Base-by-base conservation (phyloP, 2,888 invertebrate genomes). In the Balanococcus diminutus region DNA sequence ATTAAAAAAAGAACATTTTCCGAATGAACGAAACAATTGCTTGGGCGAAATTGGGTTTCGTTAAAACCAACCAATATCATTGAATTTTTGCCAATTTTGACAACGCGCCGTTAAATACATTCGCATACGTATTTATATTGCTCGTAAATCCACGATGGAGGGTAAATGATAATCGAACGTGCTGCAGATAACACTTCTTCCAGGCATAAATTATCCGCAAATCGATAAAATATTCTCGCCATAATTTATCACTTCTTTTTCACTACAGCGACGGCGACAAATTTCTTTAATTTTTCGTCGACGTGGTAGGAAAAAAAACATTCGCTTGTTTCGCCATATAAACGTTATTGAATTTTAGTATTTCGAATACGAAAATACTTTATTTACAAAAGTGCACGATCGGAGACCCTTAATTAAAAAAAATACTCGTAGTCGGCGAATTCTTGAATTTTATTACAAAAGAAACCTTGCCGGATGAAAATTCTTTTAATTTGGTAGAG, bases 401-500 rank as follows among this genome's bases (percentile, higher is more conserved):
- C 67, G 14, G 28, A 51, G n/a, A n/a, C 67, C 67, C 28, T 67
- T 67, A 25, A 28, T 25, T 67, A 67, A 67, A 67, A 67, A 56
- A 67, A 28, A 51, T 51, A 51, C 51, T 51, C 51, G 51, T 67
- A 67, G 11, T 28, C 67, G 31, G 16, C 28, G 67, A 67, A 67
- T 67, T 67, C 67, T 67, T 67, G 67, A 67, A 67, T 67, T 67
- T 67, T 67, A 67, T 67, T 67, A 67, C 67, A 67, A 67, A 67
- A 67, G 67, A 67, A 67, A 67, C 67, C 67, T 67, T 67, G 67
- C 2, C 28, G 67, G 67, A 28, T 67, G 28, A 67, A 51, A 67
- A 67, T 67, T 31, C 67, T 67, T 67, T 67, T 67, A 67, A 67
- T 67, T 67, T 67, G 25, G 67, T 31, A 31, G 14, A 67, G 28